phyloP scores from a whole-genome alignment of 2,888 invertebrate species.

The Melanchra persicariae region DNA sequence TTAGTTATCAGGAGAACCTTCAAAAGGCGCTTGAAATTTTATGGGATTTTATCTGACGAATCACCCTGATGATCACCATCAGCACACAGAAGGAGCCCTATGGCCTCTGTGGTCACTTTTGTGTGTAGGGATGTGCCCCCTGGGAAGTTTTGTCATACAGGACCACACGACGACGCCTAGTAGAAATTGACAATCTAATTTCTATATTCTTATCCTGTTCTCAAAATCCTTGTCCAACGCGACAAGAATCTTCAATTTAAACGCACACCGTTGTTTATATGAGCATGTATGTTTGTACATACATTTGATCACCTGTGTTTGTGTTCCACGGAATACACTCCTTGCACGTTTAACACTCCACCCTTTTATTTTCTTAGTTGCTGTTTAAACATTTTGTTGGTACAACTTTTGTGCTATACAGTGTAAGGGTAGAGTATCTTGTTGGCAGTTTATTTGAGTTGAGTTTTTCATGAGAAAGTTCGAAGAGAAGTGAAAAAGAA shows the following conservation, averaged over 20 bases:
- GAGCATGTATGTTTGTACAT: conserved; percentile 64
- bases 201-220: background rate
- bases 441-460: conserved; percentile 18
- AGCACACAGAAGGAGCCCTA: too few relatives aligned
- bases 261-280: conserved; percentile 76
- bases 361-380: conserved; percentile 56
- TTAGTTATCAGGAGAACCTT: too few relatives aligned
- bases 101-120: too few relatives aligned
- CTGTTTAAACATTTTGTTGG: conserved; percentile 49
- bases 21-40: too few relatives aligned
- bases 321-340: conserved; percentile 45
- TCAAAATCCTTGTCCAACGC: conserved; percentile 37
- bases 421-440: conserved; percentile 12
- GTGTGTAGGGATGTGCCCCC: too few relatives aligned
- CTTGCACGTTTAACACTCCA: conserved; percentile 38
- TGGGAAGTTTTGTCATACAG: too few relatives aligned
- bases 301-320: conserved; percentile 79
- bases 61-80: too few relatives aligned
- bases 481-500: background rate
- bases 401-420: conserved; percentile 13
- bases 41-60: too few relatives aligned
- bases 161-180: too few relatives aligned
- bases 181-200: too few relatives aligned
- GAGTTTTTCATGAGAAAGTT: conserved; percentile 12
- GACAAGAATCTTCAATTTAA: conserved; percentile 80